A percentile compares a stretch with the other conserved stretches of the same genome.
Conservation (phyloP, 1,140 invertebrate genomes). For the Orius laevigatus region DNA sequence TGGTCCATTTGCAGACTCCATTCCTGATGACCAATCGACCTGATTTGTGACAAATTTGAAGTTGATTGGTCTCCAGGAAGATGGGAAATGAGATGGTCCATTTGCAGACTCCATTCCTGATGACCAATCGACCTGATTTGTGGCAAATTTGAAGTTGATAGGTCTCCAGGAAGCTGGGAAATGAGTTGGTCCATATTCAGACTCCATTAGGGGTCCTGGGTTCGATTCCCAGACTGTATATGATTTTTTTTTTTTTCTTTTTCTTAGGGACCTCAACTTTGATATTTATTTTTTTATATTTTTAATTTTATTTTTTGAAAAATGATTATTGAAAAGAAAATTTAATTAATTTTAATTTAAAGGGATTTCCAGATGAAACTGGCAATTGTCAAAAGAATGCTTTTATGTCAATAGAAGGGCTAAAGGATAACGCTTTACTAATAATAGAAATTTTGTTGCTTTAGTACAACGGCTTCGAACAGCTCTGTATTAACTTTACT, state of each 20-base stretch:
- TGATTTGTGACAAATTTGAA: too few relatives aligned
- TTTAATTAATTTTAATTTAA: not conserved
- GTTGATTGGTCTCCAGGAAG: too few relatives aligned
- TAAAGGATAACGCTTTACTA: not conserved
- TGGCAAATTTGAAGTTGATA: too few relatives aligned
- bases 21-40: too few relatives aligned
- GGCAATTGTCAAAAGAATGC: not conserved
- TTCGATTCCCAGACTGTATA: too few relatives aligned
- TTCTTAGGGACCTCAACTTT: not conserved
- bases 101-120: too few relatives aligned
- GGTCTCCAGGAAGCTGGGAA: too few relatives aligned
- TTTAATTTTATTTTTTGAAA: not conserved
- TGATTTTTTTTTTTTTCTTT: not conserved
- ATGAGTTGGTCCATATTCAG: too few relatives aligned
- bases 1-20: too few relatives aligned
- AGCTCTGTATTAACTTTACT: slow-evolving; percentile 97
- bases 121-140: too few relatives aligned
- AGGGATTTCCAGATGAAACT: not conserved
- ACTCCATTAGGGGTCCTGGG: too few relatives aligned
- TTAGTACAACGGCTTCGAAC: slow-evolving; percentile 96
- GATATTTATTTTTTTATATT: not conserved
- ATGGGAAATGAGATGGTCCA: too few relatives aligned
- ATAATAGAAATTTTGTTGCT: slow-evolving; percentile 10
- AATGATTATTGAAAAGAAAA: not conserved
- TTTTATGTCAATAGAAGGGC: not conserved